Base-by-base conservation (phyloP, 2,797 vertebrate genomes). In the Sarcoramphus papa region DNA sequence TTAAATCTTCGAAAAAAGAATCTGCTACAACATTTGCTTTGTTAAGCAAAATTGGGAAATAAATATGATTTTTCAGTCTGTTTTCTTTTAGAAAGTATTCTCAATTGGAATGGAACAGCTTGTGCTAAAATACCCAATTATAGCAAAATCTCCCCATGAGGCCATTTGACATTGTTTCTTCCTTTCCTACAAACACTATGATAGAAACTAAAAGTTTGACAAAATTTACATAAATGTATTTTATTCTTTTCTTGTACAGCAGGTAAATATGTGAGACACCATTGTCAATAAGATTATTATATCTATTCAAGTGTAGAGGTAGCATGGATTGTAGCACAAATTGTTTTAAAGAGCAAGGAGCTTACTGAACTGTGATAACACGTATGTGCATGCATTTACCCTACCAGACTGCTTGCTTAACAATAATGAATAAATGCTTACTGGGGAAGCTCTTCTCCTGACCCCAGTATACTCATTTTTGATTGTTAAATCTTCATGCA, bases 51-150 rank as follows among this genome's bases (percentile, higher is more conserved):
- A 63, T 28, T 54, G 40, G 62, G 30, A 87, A 85, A 73, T 21
- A 92, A 73, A 75, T 77, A 53, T 18, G 17, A 63, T 47, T 77
- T 87, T 84, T 72, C 33, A 35, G 16, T 45, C 65, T 59, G 22
- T 69, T 90, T 86, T 65, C 37, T 63, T 45, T 68, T 53, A 68
- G 74, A 68, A 77, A 27, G 4, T 45, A 56, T 84, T 80, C 78
- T 80, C 45, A 59, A 68, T 12, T 50, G 59, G 40, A 79, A 48
- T 59, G 33, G 43, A 94, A 73, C 69, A 92, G 64, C 56, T 81
- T 87, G 83, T 88, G 54, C 80, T 90, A 72, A 90, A 93, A 79
- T 90, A 95, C 51, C 67, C 88, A 41, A 72, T 95, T 88, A 88
- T 12, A 87, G 48, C 77, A 35, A 79, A 87, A 72, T 30, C 50